These are phyloP conservation scores for Syngnathoides biaculeatus DNA, from an alignment of 2,113 vertebrate species.

Conservation along the genomic window DNA sequence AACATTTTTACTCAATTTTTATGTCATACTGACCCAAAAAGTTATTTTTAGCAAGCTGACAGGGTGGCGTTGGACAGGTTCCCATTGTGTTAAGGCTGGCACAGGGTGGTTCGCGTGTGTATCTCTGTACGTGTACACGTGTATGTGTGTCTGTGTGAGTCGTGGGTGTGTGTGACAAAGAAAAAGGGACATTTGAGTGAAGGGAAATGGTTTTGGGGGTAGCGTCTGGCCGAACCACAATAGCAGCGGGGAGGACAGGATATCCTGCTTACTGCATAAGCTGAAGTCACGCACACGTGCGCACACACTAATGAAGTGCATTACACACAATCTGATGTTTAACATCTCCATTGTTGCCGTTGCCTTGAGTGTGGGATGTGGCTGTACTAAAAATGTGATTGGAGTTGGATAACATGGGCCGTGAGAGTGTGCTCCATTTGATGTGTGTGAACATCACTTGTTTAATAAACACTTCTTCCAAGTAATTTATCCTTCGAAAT, in stretches of 20 bases:
- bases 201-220: slow-evolving; percentile 63
- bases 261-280: slow-evolving; percentile 63
- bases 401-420: slow-evolving; percentile 12
- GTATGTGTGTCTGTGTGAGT: slow-evolving; percentile 8
- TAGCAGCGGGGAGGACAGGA: slow-evolving; percentile 69
- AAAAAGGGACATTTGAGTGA: slow-evolving; percentile 51
- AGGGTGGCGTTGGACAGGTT: slow-evolving; percentile 45
- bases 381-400: slow-evolving; percentile 23
- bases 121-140: slow-evolving; percentile 12
- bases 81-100: slow-evolving; percentile 62
- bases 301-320: not conserved
- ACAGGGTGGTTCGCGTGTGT: slow-evolving; percentile 19
- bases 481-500: not conserved
- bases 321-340: slow-evolving; percentile 25
- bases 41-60: slow-evolving; percentile 66
- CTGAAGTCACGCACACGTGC: slow-evolving; percentile 19
- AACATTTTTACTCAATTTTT: slow-evolving; percentile 58
- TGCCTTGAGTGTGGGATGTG: slow-evolving; percentile 19
- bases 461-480: not conserved
- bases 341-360: slow-evolving; percentile 16
- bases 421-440: not conserved
- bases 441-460: not conserved
- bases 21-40: slow-evolving; percentile 19
- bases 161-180: slow-evolving; percentile 6
- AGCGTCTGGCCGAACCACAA: slow-evolving; percentile 64